Conservation (phyloP, 2,797 vertebrate genomes). For the Allochrocebus solatus region DNA sequence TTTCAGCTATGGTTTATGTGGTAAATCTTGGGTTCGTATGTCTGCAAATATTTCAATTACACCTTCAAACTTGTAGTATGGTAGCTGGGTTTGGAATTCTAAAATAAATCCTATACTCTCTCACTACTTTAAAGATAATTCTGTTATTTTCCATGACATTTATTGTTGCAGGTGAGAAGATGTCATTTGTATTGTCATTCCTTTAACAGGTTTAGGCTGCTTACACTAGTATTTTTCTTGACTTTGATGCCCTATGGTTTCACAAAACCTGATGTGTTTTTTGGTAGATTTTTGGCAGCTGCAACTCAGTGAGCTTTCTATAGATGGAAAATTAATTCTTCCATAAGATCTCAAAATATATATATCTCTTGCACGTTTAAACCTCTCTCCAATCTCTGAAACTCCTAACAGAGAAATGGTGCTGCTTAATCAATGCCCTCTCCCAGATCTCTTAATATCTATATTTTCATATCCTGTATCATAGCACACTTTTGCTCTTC, state of each 20-base stretch:
- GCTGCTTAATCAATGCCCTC: not conserved
- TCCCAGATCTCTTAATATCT: not conserved
- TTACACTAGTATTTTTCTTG: not conserved
- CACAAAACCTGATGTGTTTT: not conserved
- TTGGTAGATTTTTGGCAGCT: not conserved
- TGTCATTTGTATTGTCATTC: not conserved
- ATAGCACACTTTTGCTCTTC: not conserved
- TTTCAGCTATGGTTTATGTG: not conserved
- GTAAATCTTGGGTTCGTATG: not conserved
- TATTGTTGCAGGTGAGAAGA: not conserved
- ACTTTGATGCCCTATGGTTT: not conserved
- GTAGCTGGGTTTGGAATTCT: not conserved
- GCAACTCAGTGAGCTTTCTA: constrained; percentile 1
- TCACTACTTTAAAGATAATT: not conserved
- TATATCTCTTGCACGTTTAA: not conserved
- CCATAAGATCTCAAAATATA: not conserved
- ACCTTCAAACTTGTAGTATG: not conserved
- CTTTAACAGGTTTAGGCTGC: not conserved
- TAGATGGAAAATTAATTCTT: not conserved
- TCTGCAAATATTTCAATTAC: constrained; percentile 7
- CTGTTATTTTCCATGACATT: not conserved
- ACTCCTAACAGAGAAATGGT: not conserved
- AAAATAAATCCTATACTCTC: not conserved
- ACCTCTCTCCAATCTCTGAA: not conserved
- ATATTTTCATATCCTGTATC: not conserved